phyloP scores from a whole-genome alignment of 2,113 vertebrate species.

The Alaudala cheleensis region DNA sequence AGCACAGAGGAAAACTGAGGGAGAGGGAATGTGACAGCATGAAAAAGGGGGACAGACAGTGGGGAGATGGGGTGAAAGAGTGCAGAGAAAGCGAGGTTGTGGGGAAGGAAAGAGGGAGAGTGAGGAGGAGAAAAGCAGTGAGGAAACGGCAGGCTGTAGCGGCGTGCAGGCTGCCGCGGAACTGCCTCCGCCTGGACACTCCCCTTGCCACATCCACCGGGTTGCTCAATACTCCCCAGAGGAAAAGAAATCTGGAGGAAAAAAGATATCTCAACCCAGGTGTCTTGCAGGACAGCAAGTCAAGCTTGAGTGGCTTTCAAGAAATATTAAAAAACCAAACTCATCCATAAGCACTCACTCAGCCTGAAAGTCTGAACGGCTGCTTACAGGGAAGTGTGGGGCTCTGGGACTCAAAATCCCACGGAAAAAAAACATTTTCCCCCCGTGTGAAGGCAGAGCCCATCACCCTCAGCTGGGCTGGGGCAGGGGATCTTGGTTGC shows the following conservation, averaged over 20 bases:
- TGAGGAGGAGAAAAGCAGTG: neutral
- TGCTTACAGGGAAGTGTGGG: neutral
- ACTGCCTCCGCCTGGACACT: neutral
- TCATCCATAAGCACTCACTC: neutral
- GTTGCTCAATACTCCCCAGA: neutral
- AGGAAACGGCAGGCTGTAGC: neutral
- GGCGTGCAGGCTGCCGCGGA: rapidly evolving
- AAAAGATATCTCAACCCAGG: neutral
- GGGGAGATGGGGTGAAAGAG: neutral
- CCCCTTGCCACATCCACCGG: neutral
- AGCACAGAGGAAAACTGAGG: neutral
- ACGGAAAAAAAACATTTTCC: rapidly evolving
- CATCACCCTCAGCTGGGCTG: neutral
- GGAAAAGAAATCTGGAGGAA: neutral
- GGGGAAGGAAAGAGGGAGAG: neutral
- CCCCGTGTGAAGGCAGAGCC: neutral
- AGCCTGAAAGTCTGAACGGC: neutral
- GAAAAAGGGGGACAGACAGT: neutral
- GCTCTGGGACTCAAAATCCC: neutral
- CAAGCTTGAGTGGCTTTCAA: neutral
- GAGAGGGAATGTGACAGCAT: rapidly evolving
- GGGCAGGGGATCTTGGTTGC: neutral
- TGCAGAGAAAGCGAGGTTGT: rapidly evolving
- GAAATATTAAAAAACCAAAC: neutral
- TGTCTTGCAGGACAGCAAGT: neutral